A percentile compares a stretch with the other conserved stretches of the same genome.
phyloP scores from a whole-genome alignment of 2,888 invertebrate genomes.

The Melanostoma scalare region DNA sequence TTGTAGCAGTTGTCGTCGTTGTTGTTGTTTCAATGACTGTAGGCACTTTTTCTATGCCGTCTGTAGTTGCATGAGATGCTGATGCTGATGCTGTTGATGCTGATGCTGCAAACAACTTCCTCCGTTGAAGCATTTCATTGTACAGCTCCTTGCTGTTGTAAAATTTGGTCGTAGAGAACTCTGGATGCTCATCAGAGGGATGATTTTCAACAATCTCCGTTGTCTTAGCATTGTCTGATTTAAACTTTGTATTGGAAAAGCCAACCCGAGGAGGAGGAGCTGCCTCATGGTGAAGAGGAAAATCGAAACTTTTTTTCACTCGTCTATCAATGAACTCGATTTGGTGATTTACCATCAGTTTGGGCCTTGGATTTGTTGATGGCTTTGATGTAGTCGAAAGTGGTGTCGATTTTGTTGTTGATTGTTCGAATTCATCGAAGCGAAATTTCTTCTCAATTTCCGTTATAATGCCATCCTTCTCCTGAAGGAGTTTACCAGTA shows the following conservation, averaged over 20 bases:
- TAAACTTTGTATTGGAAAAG: slow-evolving; percentile 81
- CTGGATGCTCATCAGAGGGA: slow-evolving; percentile 77
- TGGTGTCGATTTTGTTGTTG: slow-evolving; percentile 55
- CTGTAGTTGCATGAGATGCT: slow-evolving; percentile 54
- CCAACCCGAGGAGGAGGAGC: slow-evolving; percentile 78
- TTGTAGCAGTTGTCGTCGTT: slow-evolving; percentile 29
- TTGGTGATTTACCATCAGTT: slow-evolving; percentile 72
- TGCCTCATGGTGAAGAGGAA: slow-evolving; percentile 79
- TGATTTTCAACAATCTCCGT: slow-evolving; percentile 38
- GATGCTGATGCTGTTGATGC: slow-evolving; percentile 14
- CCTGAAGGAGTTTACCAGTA: slow-evolving; percentile 80
- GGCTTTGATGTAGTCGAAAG: slow-evolving; percentile 50
- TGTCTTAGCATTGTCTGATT: slow-evolving; percentile 75
- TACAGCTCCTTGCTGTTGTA: slow-evolving; percentile 82
- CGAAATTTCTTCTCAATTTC: slow-evolving; percentile 81
- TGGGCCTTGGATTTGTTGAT: slow-evolving; percentile 37
- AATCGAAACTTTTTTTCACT: slow-evolving; percentile 81
- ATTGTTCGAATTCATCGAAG: slow-evolving; percentile 76
- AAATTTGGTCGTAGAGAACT: slow-evolving; percentile 82
- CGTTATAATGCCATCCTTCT: slow-evolving; percentile 81
- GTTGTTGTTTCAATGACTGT: slow-evolving; percentile 41
- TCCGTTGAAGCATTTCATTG: slow-evolving; percentile 79
- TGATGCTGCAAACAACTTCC: slow-evolving; percentile 34
- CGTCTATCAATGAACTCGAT: slow-evolving; percentile 79
- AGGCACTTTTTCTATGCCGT: slow-evolving; percentile 52